Conservation (phyloP, 2,888 invertebrate genomes). For the Gibbula magus region DNA sequence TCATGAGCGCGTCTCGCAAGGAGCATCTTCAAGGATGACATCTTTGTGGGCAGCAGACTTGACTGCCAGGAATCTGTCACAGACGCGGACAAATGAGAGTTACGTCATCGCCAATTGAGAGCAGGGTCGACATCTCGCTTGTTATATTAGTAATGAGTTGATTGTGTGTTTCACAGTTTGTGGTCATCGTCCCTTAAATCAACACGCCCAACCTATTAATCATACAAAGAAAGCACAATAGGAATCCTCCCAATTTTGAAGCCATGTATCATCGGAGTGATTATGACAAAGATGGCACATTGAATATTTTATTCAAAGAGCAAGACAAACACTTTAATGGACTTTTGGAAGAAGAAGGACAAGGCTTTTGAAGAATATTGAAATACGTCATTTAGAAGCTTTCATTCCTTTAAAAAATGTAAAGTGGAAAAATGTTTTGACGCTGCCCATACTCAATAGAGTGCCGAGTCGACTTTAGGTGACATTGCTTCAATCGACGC, state of each 20-base stretch:
- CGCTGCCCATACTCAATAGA: no score
- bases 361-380: no score
- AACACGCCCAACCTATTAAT: slow-evolving; percentile 10
- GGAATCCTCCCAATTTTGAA: neutral
- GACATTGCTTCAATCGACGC: no score
- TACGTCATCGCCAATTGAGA: neutral
- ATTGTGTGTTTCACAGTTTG: slow-evolving; percentile 15
- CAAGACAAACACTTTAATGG: neutral
- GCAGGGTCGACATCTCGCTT: neutral
- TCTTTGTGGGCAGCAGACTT: neutral
- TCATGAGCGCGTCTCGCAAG: neutral
- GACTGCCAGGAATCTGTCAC: no score
- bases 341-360: neutral
- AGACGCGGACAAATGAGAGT: neutral
- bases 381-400: no score
- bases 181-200: slow-evolving; percentile 4
- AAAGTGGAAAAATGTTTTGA: no score
- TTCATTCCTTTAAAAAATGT: no score
- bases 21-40: neutral
- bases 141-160: slow-evolving; percentile 5
- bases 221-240: slow-evolving; percentile 1
- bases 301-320: neutral
- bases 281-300: neutral
- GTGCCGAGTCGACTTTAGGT: no score
- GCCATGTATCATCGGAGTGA: neutral